phyloP scores from a whole-genome alignment of 2,797 vertebrate genomes.

The Liparis tanakae region DNA sequence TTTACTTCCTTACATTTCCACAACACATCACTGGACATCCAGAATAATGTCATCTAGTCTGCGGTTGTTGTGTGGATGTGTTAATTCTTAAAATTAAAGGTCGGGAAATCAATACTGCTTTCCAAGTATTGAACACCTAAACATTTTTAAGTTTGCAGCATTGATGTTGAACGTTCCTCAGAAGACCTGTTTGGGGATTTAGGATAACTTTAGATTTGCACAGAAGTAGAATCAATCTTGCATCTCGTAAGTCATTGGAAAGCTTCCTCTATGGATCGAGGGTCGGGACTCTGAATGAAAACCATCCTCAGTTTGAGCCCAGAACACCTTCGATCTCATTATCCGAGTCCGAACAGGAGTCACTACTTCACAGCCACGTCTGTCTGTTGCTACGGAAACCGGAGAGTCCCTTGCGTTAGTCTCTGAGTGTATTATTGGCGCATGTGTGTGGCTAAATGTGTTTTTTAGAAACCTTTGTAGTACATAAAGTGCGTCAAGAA shows the following conservation, averaged over 20 bases:
- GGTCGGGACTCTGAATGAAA: not conserved
- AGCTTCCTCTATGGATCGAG: not conserved
- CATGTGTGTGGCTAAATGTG: conserved; percentile 22
- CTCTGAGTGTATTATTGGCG: conserved; percentile 26
- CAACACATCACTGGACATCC: not conserved
- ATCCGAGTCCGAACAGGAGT: conserved; percentile 51
- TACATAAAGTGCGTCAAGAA: not conserved
- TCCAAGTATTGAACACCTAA: conserved; percentile 2
- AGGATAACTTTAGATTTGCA: not conserved
- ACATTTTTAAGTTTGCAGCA: not conserved
- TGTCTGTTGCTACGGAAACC: conserved; percentile 67
- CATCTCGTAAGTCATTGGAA: not conserved
- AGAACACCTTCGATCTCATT: conserved; percentile 48
- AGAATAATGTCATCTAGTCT: not conserved
- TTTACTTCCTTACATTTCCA: conserved; percentile 21
- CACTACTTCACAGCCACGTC: conserved; percentile 41
- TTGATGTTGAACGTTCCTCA: not conserved
- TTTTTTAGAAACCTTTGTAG: conserved; percentile 37
- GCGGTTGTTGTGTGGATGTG: not conserved
- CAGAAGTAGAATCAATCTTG: not conserved
- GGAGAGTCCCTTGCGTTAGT: conserved; percentile 38
- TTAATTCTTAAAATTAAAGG: conserved; percentile 6
- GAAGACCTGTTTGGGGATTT: not conserved
- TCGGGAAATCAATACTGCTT: not conserved
- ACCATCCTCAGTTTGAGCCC: conserved; percentile 6